phyloP scores from a whole-genome alignment of 2,888 invertebrate species.

The Lutraria lutraria region DNA sequence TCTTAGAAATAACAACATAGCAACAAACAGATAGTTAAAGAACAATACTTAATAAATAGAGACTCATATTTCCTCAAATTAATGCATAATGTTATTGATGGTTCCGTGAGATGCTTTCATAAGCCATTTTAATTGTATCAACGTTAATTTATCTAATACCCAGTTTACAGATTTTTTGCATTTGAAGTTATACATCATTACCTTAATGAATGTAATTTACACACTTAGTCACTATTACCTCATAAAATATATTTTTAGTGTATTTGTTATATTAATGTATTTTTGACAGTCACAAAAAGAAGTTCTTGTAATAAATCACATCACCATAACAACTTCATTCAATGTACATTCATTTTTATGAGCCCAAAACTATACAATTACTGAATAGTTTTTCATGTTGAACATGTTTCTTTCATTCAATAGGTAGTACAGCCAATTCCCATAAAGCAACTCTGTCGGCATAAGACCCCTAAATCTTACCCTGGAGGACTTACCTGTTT shows the following conservation, averaged over 20 bases:
- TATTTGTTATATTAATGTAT: no score
- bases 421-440: neutral
- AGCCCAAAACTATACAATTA: neutral
- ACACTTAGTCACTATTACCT: no score
- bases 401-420: neutral
- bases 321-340: no score
- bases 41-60: neutral
- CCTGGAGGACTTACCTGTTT: constrained; percentile 72
- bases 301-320: no score
- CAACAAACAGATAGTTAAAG: constrained; percentile 1
- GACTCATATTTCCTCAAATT: neutral
- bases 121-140: neutral
- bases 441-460: constrained; percentile 49
- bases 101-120: constrained; percentile 12
- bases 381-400: neutral
- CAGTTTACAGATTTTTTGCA: no score
- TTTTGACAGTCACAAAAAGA: no score
- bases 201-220: no score
- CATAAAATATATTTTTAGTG: no score
- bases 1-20: neutral
- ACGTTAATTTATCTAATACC: no score
- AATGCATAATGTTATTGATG: neutral
- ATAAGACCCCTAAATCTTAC: constrained; percentile 53
- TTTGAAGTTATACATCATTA: no score
- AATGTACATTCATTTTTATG: no score